Conservation (phyloP, 2,113 vertebrate genomes). For the Delphinus delphis region DNA sequence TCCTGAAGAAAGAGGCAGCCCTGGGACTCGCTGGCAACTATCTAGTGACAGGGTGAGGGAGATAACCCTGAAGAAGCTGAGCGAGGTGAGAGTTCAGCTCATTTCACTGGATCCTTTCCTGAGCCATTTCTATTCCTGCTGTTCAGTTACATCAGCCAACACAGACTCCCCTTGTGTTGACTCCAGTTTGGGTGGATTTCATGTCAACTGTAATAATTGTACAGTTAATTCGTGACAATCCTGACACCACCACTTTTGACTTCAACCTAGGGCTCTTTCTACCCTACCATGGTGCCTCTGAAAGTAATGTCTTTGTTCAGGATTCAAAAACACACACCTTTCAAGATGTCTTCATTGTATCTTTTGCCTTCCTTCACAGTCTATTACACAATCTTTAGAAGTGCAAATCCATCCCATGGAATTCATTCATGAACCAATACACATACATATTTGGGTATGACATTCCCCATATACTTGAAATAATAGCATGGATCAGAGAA, state of each 20-base stretch:
- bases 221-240: neutral
- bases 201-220: neutral
- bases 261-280: neutral
- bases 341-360: neutral
- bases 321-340: neutral
- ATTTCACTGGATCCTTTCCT: neutral
- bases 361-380: neutral
- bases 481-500: neutral
- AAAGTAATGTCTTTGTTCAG: neutral
- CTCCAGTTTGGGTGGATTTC: neutral
- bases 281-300: neutral
- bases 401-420: neutral
- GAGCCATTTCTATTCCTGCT: neutral
- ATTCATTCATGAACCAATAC: neutral
- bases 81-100: neutral
- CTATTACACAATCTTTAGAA: neutral
- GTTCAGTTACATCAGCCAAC: neutral
- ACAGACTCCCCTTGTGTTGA: neutral
- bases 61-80: neutral
- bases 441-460: neutral
- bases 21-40: neutral
- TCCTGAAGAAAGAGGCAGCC: neutral
- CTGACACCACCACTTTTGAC: neutral
- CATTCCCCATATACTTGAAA: neutral
- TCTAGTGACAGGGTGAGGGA: neutral